phyloP scores from a whole-genome alignment of 2,888 invertebrate genomes.

The Amphipyra tragopoginis region DNA sequence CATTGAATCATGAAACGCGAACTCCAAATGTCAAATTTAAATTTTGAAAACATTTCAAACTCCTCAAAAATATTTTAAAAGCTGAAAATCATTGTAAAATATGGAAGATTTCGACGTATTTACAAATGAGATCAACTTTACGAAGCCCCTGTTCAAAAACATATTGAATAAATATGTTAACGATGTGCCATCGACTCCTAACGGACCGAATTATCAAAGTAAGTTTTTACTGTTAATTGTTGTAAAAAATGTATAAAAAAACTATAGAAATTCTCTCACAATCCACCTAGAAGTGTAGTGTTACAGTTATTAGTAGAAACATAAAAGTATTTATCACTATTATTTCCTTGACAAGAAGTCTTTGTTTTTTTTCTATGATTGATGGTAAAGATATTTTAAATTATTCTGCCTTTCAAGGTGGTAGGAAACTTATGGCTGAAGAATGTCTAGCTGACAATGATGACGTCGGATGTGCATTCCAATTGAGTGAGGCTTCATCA shows the following conservation, averaged over 20 bases:
- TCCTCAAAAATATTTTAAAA: not conserved
- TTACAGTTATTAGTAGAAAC: not conserved
- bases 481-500: conserved; percentile 83
- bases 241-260: not conserved
- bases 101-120: conserved; percentile 87
- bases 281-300: not conserved
- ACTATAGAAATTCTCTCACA: not conserved
- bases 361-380: conserved; percentile 19
- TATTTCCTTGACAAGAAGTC: conserved; percentile 25
- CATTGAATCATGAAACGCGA: not conserved
- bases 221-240: conserved; percentile 53
- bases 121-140: conserved; percentile 82
- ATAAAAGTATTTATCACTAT: not conserved
- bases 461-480: conserved; percentile 79
- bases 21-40: conserved; percentile 42
- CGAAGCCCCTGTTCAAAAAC: conserved; percentile 76
- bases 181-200: conserved; percentile 77
- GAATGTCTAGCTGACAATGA: conserved; percentile 74
- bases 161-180: conserved; percentile 78
- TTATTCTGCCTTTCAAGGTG: conserved; percentile 68
- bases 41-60: conserved; percentile 41
- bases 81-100: conserved; percentile 26
- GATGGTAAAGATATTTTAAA: conserved; percentile 10
- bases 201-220: conserved; percentile 86
- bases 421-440: conserved; percentile 80